phyloP scores from a whole-genome alignment of 1,140 invertebrate genomes.

The Drosophila arizonae region DNA sequence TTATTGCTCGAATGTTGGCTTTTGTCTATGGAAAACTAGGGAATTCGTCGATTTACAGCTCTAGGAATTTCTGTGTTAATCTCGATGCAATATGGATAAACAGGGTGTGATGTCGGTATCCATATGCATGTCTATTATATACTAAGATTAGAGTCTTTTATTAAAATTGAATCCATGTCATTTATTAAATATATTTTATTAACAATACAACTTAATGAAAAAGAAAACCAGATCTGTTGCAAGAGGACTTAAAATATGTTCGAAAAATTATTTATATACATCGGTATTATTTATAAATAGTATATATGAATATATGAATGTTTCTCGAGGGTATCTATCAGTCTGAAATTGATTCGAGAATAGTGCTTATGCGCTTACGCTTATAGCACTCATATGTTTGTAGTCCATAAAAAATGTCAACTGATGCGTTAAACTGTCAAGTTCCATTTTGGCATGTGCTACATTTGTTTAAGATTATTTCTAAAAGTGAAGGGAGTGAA shows the following conservation, averaged over 20 bases:
- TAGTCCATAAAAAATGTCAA: slow-evolving; percentile 20
- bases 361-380: slow-evolving; percentile 36
- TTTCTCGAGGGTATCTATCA: neutral
- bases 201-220: too few species aligned
- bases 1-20: neutral
- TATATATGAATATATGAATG: too few species aligned
- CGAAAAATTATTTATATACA: too few species aligned
- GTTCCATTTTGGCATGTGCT: slow-evolving; percentile 13
- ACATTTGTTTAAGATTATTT: slow-evolving; percentile 7
- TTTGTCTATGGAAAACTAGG: neutral
- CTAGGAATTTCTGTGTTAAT: neutral
- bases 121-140: neutral
- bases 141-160: too few species aligned
- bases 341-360: neutral
- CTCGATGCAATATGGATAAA: too few species aligned
- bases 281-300: too few species aligned
- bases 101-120: too few species aligned
- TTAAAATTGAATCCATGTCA: too few species aligned
- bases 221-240: too few species aligned
- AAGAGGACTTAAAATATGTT: too few species aligned
- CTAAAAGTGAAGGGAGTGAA: slow-evolving; percentile 6
- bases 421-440: slow-evolving; percentile 47
- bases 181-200: too few species aligned
- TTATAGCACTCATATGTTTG: slow-evolving; percentile 11
- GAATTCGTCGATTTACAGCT: neutral